Evolutionary conservation across 2,113 vertebrate species (phyloP).

Genomic region (Tamias sibiricus): DNA sequence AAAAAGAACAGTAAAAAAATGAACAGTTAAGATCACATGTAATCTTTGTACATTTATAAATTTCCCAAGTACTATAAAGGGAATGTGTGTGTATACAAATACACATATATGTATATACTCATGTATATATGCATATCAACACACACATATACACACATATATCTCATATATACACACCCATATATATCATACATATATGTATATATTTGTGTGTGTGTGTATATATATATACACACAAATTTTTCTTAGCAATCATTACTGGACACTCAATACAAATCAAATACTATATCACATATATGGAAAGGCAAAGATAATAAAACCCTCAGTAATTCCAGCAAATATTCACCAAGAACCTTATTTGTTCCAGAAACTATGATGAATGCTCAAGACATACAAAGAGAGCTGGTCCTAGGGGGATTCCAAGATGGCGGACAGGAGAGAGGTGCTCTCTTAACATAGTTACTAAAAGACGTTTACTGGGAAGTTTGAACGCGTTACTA

Average conservation of each 20-base stretch:
- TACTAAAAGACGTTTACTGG: too few relatives aligned
- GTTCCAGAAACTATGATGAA: background rate
- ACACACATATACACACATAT: too few relatives aligned
- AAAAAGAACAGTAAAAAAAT: background rate
- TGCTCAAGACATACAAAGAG: background rate
- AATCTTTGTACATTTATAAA: constrained; percentile 9
- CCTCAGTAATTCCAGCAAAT: background rate
- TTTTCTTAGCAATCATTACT: constrained; percentile 16
- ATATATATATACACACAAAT: background rate
- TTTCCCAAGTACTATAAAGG: background rate
- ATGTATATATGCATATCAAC: too few relatives aligned
- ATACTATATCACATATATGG: background rate
- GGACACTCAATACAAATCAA: background rate
- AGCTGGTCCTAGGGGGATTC: too few relatives aligned
- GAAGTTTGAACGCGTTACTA: too few relatives aligned
- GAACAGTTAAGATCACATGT: background rate
- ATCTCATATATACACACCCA: too few relatives aligned
- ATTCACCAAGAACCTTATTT: background rate
- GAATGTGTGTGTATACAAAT: background rate
- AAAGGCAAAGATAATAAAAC: constrained; percentile 50
- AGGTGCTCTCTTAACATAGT: too few relatives aligned
- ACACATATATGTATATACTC: too few relatives aligned
- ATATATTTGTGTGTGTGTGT: too few relatives aligned
- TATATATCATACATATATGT: too few relatives aligned
- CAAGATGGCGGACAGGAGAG: too few relatives aligned